Evolutionary conservation across 2,888 invertebrate species (phyloP).

Genomic region (Aelia acuminata): DNA sequence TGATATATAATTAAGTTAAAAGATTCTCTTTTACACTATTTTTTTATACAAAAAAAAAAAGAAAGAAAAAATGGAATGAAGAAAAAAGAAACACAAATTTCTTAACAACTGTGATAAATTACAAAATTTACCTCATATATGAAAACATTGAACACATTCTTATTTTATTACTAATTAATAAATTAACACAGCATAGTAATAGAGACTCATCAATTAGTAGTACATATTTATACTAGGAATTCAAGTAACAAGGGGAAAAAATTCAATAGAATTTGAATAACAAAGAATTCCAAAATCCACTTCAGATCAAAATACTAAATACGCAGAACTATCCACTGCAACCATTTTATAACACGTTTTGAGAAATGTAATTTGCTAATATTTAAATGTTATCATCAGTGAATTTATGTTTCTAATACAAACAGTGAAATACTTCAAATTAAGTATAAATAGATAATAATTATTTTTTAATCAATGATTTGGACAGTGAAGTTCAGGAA

Average conservation of each 20-base stretch:
- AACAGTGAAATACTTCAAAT: not conserved
- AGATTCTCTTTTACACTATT: too few relatives aligned
- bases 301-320: not conserved
- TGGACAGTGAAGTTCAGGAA: not conserved
- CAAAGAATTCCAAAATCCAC: not conserved
- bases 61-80: too few relatives aligned
- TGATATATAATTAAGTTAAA: too few relatives aligned
- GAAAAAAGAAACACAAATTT: too few relatives aligned
- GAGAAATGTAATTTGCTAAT: not conserved
- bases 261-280: not conserved
- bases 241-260: not conserved
- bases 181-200: not conserved
- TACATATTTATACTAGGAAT: not conserved
- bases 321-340: not conserved
- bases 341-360: too few relatives aligned
- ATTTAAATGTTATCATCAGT: not conserved
- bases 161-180: too few relatives aligned
- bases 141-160: too few relatives aligned
- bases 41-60: too few relatives aligned
- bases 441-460: not conserved
- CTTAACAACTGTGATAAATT: too few relatives aligned
- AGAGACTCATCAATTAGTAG: not conserved
- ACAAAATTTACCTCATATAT: too few relatives aligned
- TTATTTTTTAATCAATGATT: not conserved
- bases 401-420: not conserved